Evolutionary conservation across 2,797 vertebrate species (phyloP), one percentile per base, ranked within the genome.

Genomic region (Schizothorax lantsangensis): DNA sequence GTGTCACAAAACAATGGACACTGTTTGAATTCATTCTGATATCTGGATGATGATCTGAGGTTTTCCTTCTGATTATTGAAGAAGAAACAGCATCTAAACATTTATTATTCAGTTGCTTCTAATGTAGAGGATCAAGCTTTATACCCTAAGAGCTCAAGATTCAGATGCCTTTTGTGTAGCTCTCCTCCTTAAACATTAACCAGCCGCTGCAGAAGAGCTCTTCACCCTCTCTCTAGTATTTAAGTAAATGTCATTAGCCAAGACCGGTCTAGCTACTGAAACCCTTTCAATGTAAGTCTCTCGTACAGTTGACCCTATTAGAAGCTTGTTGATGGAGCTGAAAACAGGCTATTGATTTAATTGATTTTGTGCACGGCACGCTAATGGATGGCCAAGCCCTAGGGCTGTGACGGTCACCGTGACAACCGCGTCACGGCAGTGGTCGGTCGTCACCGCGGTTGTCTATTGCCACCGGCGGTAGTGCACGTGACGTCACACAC

Each of bases 101-200:
- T 94, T 91, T 86, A 91, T 92, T 93, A 91, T 92, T 93, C 86
- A 92, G 88, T 93, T 92, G 87, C 82, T 68, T 92, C 92, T 92
- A 91, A 93, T 91, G 90, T 86, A 84, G 88, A 90, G 17, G 47
- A 59, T 82, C 86, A 90, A 87, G 90, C 92, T 90, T 88, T 91
- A 91, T 68, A 23, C 77, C 49, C 69, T 62, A 77, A 91, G 91
- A 82, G 90, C 89, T 89, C 85, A 91, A 89, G 87, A 88, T 91
- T 88, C 88, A 87, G 88, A 92, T 92, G 88, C 92, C 83, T 87
- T 91, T 89, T 89, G 87, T 88, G 84, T 85, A 75, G 45, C 89
- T 71, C 79, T 88, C 84, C 57, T 86, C 85, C 91, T 88, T 88
- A 86, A 90, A 89, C 81, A 52, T 85, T 84, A 91, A 91, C 85